Conservation (phyloP, 1,140 invertebrate genomes). For the Zaprionus gabonicus region DNA sequence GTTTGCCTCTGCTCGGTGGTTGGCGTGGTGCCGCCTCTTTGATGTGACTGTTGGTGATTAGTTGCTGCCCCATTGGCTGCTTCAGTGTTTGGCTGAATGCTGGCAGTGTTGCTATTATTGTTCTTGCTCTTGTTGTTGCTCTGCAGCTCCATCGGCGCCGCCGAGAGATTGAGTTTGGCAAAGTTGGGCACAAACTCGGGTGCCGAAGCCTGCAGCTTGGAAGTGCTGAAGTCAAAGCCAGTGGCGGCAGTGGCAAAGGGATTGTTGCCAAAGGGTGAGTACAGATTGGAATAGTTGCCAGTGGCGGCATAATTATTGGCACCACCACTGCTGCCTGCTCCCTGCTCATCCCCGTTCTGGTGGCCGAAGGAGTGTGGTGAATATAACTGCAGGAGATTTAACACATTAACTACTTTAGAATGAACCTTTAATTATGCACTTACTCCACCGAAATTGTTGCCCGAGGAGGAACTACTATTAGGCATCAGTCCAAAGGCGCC, state of each 20-base stretch:
- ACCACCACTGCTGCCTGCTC: neutral
- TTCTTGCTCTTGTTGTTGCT: constrained; percentile 31
- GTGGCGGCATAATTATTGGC: constrained; percentile 30
- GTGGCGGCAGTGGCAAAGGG: constrained; percentile 52
- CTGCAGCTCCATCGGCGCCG: constrained; percentile 1
- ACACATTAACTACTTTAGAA: neutral
- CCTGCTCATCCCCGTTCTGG: constrained; percentile 57
- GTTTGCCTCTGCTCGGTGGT: neutral
- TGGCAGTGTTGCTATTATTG: constrained; percentile 39
- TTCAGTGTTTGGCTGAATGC: constrained; percentile 26
- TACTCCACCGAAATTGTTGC: constrained; percentile 45
- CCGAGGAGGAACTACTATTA: constrained; percentile 12
- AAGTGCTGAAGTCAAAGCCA: constrained; percentile 68
- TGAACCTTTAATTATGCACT: constrained; percentile 16
- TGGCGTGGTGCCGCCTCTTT: constrained; percentile 20
- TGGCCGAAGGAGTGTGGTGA: constrained; percentile 38
- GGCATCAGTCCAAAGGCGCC: constrained; percentile 61
- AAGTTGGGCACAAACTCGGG: constrained; percentile 81
- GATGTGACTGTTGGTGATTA: constrained; percentile 17
- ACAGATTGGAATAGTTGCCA: constrained; percentile 52
- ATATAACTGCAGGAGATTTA: constrained; percentile 33
- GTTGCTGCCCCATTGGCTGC: constrained; percentile 4
- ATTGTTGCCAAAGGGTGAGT: constrained; percentile 68
- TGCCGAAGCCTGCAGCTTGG: constrained; percentile 77
- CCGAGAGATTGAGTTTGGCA: constrained; percentile 60